phyloP scores from a whole-genome alignment of 2,113 vertebrate genomes.

The Nipponia nippon region DNA sequence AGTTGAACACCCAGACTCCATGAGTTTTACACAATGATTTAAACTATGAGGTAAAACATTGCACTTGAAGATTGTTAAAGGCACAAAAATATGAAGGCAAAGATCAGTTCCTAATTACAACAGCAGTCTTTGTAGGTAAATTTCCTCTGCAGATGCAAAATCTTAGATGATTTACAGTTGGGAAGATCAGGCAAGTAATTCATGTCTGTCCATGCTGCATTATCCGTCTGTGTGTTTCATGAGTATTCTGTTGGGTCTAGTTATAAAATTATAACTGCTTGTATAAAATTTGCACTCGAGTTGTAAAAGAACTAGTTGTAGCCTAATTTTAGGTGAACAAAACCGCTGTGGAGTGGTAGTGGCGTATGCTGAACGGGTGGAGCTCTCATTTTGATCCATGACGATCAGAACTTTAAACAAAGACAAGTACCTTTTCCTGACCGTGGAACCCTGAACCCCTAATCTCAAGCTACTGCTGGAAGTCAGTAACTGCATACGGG shows the following conservation, averaged over 20 bases:
- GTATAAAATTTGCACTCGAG: background rate
- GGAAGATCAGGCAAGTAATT: background rate
- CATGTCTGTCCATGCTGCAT: fast-evolving
- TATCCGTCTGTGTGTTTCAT: fast-evolving
- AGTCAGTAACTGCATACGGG: fast-evolving
- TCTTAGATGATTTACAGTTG: background rate
- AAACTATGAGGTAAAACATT: background rate
- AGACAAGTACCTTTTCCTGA: background rate
- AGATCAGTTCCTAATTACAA: background rate
- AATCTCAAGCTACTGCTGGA: background rate
- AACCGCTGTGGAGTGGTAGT: background rate
- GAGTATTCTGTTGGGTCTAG: background rate
- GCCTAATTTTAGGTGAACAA: background rate
- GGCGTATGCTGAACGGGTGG: fast-evolving
- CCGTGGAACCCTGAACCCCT: background rate
- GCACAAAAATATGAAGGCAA: background rate
- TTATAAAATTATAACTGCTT: background rate
- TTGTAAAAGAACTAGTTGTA: background rate
- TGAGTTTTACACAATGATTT: background rate
- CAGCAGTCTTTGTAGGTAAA: background rate
- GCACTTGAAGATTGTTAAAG: background rate
- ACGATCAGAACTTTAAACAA: background rate
- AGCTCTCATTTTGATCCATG: background rate
- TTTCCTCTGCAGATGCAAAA: background rate
- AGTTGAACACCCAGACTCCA: background rate